Base-by-base conservation (phyloP, 2,113 vertebrate genomes). In the Pedetes capensis region DNA sequence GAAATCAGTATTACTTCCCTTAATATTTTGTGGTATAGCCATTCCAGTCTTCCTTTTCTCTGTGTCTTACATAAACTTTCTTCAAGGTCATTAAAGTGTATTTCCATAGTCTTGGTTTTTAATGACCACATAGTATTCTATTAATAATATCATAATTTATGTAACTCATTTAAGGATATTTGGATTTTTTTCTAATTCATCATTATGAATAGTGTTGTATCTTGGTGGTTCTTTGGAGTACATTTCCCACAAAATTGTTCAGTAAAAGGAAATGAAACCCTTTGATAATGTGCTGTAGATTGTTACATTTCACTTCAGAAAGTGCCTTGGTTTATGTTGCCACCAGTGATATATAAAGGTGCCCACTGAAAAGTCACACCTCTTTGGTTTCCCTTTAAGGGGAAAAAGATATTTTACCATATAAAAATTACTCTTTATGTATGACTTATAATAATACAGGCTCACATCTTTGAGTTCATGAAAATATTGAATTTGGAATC, bases 401-500 rank as follows among this genome's bases (percentile, higher is more conserved):
- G 32, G 51, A 47, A 49, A 84, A 90, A 93, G 10, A 86, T 37
- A 63, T 89, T 93, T 82, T 13, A 63, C 51, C 53, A 27, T 55
- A 44, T 94, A 87, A 91, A 95, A 94, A 72, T 76, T 75, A 37
- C 18, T 80, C 55, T 71, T 91, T 76, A 61, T 80, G 44, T 80
- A 57, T 96, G 96, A 96, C 75, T 96, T 91, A 75, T 63, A 78
- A 78, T 75, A 84, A 96, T 66, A 25, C 80, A 44, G 27, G 59
- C 66, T 81, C 89, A 59, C 16, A 94, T 85, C 78, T 94, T 87
- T 80, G 34, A 94, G 87, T 96, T 96, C 79, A 94, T 97, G 94
- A 96, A 96, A 97, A 88, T 93, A 87, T 34, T 93, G 92, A 95
- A 94, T 96, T 96, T 96, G 89, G 89, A 95, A 78, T 96, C 53